Base-by-base conservation (phyloP, 2,113 vertebrate genomes). In the Sinosuthora webbiana region DNA sequence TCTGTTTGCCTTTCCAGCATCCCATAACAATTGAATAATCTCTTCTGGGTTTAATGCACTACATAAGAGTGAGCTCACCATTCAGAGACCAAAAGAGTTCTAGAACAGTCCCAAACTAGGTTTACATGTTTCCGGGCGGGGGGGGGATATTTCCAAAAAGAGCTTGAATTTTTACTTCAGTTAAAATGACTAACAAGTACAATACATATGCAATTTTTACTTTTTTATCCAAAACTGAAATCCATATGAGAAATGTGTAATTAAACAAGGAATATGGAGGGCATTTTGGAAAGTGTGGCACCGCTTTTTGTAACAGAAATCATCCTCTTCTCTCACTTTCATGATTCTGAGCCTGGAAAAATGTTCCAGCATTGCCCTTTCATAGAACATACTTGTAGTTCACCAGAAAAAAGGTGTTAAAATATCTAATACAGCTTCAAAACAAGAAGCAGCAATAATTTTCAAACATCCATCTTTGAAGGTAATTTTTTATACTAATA, bases 1-100 rank as follows among this genome's bases (percentile, higher is more conserved):
- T 94, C 37, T 85, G n/a, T 84, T 87, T 96, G 68, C 33, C 49
- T 91, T 89, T 91, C 35, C 27, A 94, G 49, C 19, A 55, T 87
- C n/a, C 65, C 10, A 5, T 31, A 87, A 69, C 39, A 92, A 42
- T 2, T 39, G 59, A 95, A 80, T 73, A 68, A 92, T 56, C 79
- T 87, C 55, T 85, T 33, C 77, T 39, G 53, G 17, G 30, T 76
- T 92, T 91, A 91, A 82, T 31, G 57, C 44, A 76, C 42, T 84
- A 42, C n/a, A 30, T 45, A 41, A 74, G 49, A 78, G 57, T 13
- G 37, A 84, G 15, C n/a, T 90, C 39, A 55, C 16, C 1, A 0
- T 89, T 87, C 18, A 39, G 39, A 92, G 41, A 87, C 12, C 44
- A 57, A 27, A 50, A 41, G 37, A 73, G 9, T 82, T 84, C 71